A percentile compares a stretch with the other conserved stretches of the same genome.
Conservation (phyloP, 2,113 vertebrate species). For the Platysternon megacephalum region DNA sequence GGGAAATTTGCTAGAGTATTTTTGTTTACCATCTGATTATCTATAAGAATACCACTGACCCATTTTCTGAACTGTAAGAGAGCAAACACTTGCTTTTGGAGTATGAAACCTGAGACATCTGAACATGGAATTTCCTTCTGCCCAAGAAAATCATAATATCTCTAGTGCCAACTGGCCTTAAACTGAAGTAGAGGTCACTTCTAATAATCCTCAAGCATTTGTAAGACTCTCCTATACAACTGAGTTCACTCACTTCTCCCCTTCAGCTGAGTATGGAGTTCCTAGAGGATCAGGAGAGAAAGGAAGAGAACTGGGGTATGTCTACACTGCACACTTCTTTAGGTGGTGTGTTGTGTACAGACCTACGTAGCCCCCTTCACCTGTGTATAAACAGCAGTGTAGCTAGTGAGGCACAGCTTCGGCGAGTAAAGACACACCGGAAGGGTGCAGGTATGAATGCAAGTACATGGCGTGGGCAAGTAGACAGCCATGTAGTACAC, state of each 20-base stretch:
- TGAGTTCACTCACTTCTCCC: background rate
- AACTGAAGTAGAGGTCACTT: background rate
- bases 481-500: background rate
- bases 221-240: background rate
- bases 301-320: background rate
- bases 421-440: background rate
- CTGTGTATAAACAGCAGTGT: too few species aligned
- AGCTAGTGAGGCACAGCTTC: too few species aligned
- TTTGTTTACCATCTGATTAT: background rate
- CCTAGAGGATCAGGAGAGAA: background rate
- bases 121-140: background rate
- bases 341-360: background rate
- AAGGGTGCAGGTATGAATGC: background rate
- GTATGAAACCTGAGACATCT: background rate
- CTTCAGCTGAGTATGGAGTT: accelerated
- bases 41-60: background rate
- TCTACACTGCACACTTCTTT: background rate
- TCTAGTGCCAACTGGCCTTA: background rate
- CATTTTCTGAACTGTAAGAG: background rate
- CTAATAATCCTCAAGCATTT: background rate
- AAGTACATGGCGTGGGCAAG: background rate
- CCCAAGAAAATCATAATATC: background rate
- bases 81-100: background rate
- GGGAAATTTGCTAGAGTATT: too few species aligned
- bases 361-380: background rate